These are phyloP conservation scores for Connochaetes taurinus DNA, from an alignment of 2,113 vertebrate genomes.

Conservation along the genomic window DNA sequence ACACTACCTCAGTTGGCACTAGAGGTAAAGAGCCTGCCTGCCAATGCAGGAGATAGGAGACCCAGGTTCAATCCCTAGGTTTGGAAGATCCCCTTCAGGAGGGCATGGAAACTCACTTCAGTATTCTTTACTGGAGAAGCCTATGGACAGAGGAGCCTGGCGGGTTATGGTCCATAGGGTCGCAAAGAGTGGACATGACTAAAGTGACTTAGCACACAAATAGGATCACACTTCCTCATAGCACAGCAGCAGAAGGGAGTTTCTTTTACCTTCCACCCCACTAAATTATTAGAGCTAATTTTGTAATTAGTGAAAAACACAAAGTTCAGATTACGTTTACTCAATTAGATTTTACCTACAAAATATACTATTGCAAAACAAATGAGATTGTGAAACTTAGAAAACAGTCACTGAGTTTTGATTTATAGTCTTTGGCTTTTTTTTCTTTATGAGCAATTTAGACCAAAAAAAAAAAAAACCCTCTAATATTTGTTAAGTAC, in stretches of 20 bases:
- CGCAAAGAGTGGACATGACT: background rate
- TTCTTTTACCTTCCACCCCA: background rate
- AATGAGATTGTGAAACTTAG: background rate
- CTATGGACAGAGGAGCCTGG: background rate
- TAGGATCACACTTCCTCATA: background rate
- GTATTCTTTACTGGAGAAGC: background rate
- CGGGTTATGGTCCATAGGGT: background rate
- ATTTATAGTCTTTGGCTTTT: conserved; percentile 40
- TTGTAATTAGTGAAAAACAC: background rate
- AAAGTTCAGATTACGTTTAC: background rate
- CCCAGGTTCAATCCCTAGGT: background rate
- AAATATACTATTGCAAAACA: background rate
- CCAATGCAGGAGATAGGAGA: background rate
- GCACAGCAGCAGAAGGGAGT: background rate
- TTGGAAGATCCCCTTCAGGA: background rate
- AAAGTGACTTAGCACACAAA: background rate
- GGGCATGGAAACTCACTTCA: background rate
- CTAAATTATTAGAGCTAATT: background rate
- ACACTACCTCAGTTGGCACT: background rate
- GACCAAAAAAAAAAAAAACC: background rate
- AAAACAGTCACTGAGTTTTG: conserved; percentile 9
- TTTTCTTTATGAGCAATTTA: conserved; percentile 67
- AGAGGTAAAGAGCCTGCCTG: background rate
- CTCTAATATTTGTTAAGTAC: background rate
- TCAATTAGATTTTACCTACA: background rate